These are phyloP conservation scores for Lagodon rhomboides DNA, from an alignment of 2,797 vertebrate genomes.

Conservation along the genomic window DNA sequence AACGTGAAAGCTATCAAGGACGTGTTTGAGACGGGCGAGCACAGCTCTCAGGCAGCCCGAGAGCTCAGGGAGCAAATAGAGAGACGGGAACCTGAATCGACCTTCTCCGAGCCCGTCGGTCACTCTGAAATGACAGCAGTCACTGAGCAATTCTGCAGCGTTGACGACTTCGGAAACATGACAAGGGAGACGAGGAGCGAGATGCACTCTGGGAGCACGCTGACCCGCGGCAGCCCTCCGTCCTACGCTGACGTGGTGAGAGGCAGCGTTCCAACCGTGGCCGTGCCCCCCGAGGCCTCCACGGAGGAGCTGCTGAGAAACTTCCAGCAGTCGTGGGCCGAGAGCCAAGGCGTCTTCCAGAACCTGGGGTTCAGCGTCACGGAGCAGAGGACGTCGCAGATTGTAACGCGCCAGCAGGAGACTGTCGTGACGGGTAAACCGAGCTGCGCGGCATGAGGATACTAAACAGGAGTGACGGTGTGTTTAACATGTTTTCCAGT, in stretches of 20 bases:
- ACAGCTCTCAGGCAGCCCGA: slow-evolving; percentile 81
- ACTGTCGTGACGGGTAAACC: slow-evolving; percentile 90
- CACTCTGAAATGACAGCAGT: slow-evolving; percentile 78
- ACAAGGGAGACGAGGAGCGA: slow-evolving; percentile 74
- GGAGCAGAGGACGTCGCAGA: slow-evolving; percentile 86
- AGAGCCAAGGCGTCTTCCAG: slow-evolving; percentile 89
- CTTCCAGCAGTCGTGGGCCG: slow-evolving; percentile 93
- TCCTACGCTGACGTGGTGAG: slow-evolving; percentile 94
- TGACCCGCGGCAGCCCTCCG: slow-evolving; percentile 87
- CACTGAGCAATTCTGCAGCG: slow-evolving; percentile 82
- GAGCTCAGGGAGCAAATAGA: slow-evolving; percentile 84
- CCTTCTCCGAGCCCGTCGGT: slow-evolving; percentile 50
- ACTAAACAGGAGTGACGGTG: slow-evolving; percentile 76
- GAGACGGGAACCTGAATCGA: slow-evolving; percentile 76
- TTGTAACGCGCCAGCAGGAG: slow-evolving; percentile 87
- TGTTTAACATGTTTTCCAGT: slow-evolving; percentile 63
- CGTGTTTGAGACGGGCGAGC: slow-evolving; percentile 88
- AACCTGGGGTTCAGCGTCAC: slow-evolving; percentile 88
- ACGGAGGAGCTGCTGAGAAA: slow-evolving; percentile 87
- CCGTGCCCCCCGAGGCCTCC: slow-evolving; percentile 83
- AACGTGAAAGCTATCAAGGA: slow-evolving; percentile 88
- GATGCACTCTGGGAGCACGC: slow-evolving; percentile 77
- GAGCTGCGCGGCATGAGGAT: slow-evolving; percentile 80
- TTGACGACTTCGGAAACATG: slow-evolving; percentile 85
- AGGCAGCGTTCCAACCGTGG: slow-evolving; percentile 85